Evolutionary conservation across 2,888 invertebrate genomes (phyloP).

Genomic region (Eudemis profundana): DNA sequence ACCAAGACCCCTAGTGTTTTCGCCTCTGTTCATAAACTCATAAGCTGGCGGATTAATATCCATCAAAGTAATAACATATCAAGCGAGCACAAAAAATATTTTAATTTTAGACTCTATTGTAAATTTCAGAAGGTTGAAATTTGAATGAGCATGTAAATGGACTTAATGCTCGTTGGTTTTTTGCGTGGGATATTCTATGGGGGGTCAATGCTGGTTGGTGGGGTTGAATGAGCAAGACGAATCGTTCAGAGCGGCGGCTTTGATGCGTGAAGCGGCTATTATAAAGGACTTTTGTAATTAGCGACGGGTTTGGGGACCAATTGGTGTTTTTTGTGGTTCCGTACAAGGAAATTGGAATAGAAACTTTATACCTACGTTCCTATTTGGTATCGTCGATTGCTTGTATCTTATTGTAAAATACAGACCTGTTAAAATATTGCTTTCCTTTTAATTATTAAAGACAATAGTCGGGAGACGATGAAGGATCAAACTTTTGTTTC

Average conservation of each 20-base stretch:
- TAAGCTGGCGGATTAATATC: slow-evolving; percentile 15
- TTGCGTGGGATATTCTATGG: slow-evolving; percentile 9
- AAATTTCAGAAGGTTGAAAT: background rate
- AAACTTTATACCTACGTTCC: background rate
- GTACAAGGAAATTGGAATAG: slow-evolving; percentile 6
- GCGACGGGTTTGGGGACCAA: slow-evolving; percentile 34
- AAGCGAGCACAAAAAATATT: background rate
- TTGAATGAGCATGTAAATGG: background rate
- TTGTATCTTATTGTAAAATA: too few relatives aligned
- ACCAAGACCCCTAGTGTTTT: slow-evolving; percentile 37
- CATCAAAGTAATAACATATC: background rate
- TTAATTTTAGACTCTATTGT: background rate
- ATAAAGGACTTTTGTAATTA: slow-evolving; percentile 57
- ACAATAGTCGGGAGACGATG: too few relatives aligned
- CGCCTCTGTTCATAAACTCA: background rate
- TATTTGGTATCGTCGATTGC: too few relatives aligned
- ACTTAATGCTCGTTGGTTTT: background rate
- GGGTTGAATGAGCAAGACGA: slow-evolving; percentile 76
- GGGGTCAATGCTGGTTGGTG: slow-evolving; percentile 59
- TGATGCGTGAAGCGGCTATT: slow-evolving; percentile 69
- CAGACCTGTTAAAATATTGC: too few relatives aligned
- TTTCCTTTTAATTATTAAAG: too few relatives aligned
- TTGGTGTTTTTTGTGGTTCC: slow-evolving; percentile 23
- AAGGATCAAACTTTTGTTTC: too few relatives aligned
- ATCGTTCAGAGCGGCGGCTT: slow-evolving; percentile 80